These are phyloP conservation scores for Vanessa cardui DNA, from an alignment of 2,888 invertebrate species.

Conservation along the genomic window DNA sequence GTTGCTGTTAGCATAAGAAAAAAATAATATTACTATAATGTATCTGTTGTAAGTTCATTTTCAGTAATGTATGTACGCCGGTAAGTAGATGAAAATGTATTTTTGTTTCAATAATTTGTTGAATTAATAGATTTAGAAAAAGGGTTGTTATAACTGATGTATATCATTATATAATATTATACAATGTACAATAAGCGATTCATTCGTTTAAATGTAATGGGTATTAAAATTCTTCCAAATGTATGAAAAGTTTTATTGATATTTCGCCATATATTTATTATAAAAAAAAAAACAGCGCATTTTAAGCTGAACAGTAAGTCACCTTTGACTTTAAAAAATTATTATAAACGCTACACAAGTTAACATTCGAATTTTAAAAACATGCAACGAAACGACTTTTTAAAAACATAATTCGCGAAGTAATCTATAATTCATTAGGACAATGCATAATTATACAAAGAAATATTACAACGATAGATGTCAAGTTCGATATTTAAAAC, in stretches of 20 bases:
- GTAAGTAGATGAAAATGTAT: slow-evolving; percentile 11
- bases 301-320: no score
- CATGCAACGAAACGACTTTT: no score
- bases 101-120: slow-evolving; percentile 19
- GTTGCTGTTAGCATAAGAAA: background rate
- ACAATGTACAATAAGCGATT: slow-evolving; percentile 43
- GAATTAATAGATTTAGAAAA: slow-evolving; percentile 34
- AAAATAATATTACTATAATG: background rate
- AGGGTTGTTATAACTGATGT: slow-evolving; percentile 47
- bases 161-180: slow-evolving; percentile 51
- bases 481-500: background rate
- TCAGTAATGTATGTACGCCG: slow-evolving; percentile 21
- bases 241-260: slow-evolving; percentile 15
- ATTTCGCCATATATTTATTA: background rate
- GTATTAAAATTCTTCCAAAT: slow-evolving; percentile 74
- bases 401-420: no score
- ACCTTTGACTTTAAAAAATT: no score
- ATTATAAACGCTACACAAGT: no score
- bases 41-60: background rate
- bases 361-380: no score
- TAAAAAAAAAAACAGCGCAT: no score
- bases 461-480: background rate
- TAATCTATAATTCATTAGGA: no score
- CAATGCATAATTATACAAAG: no score
- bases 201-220: slow-evolving; percentile 65